phyloP scores from a whole-genome alignment of 2,113 vertebrate species.

The Aptenodytes patagonicus region DNA sequence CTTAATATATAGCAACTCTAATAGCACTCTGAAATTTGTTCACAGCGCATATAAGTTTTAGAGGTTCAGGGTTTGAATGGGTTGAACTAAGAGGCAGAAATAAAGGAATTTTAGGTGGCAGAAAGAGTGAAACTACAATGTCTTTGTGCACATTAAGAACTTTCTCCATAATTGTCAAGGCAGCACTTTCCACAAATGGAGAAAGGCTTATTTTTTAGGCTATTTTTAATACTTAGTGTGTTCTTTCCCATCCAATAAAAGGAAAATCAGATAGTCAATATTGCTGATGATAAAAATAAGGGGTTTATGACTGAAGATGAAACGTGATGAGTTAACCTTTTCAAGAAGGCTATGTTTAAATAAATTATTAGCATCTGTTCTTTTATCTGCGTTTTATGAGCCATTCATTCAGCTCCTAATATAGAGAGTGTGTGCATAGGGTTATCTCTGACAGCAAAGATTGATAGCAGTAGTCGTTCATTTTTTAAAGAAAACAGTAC shows the following conservation, averaged over 20 bases:
- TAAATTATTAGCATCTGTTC: slow-evolving; percentile 29
- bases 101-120: background rate
- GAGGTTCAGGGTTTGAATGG: background rate
- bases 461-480: background rate
- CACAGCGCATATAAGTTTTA: background rate
- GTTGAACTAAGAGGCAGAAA: background rate
- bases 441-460: slow-evolving; percentile 9
- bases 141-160: background rate
- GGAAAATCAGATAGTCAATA: background rate
- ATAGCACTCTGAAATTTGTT: background rate
- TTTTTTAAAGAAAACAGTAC: background rate
- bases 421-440: background rate
- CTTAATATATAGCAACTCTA: background rate
- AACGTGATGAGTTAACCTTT: slow-evolving; percentile 25
- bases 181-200: background rate
- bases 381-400: slow-evolving; percentile 36
- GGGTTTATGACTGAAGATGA: background rate
- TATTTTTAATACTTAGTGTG: background rate
- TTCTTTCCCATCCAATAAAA: background rate
- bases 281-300: background rate
- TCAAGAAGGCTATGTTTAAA: slow-evolving; percentile 32
- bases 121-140: background rate
- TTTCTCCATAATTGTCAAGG: background rate
- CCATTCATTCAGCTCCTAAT: background rate
- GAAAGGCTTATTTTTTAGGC: background rate